Evolutionary conservation across 2,797 vertebrate genomes (phyloP), one percentile per base, ranked within the genome.

Genomic region (Gallinago stenura): DNA sequence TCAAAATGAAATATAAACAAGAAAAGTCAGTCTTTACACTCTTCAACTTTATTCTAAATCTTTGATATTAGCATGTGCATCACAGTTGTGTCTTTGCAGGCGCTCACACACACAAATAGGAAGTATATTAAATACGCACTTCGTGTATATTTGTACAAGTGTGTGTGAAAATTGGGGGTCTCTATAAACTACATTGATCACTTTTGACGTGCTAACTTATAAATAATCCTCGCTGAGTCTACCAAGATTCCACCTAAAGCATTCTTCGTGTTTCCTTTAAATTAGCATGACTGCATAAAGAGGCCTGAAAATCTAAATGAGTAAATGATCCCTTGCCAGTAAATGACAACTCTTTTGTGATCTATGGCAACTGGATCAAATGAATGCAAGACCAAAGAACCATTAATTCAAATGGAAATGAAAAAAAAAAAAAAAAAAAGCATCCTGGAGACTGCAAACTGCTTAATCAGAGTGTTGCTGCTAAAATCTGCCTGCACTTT

Each of bases 1-100:
- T 94, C 69, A 87, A 90, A 89, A 86, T 53, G 5, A 87, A 89
- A 68, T 64, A 72, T 35, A 88, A 94, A 87, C 35, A 94, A 76
- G 62, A 83, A 84, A 87, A 93, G 73, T 79, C 94, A 97, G 43
- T 25, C 43, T 83, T 92, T 79, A 68, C 43, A 48, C 45, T 92
- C 70, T 73, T 93, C 39, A 64, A 10, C 50, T 83, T 86, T 81
- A 33, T 58, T 65, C 41, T 80, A 58, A 58, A 53, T 91, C 50
- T 78, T 64, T 46, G 73, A 24, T 80, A 71, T 62, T 57, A 57
- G 5, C 20, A 4, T 53, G 30, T 65, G 46, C 39, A 75, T 75
- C 56, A 71, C 18, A 51, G 41, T 50, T 61, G 24, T 56, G 26
- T 61, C 26, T 78, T 12, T 65, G 75, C 15, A 81, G 62, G 19